Percentiles rank a stretch among this genome's conserved stretches.
Evolutionary conservation across 2,113 vertebrate genomes (phyloP).

Genomic region (Callipepla californica): DNA sequence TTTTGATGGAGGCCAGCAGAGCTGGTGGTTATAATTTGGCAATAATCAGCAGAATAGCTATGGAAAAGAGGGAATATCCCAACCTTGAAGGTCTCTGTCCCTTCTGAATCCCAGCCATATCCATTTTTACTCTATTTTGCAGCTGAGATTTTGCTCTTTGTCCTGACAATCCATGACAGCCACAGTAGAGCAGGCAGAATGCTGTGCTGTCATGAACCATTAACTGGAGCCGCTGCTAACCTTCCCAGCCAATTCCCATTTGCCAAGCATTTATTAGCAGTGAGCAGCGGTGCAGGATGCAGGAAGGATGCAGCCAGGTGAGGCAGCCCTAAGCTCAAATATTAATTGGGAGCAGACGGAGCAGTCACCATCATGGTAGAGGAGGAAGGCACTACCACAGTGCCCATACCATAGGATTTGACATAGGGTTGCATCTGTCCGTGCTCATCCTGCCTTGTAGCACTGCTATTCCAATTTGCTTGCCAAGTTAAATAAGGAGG

Average conservation of each 20-base stretch:
- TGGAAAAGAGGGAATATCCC: background rate
- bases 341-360: background rate
- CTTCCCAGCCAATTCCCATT: background rate
- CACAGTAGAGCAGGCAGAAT: background rate
- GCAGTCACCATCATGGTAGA: background rate
- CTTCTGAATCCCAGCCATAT: background rate
- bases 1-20: background rate
- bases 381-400: background rate
- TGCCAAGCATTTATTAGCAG: background rate
- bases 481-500: background rate
- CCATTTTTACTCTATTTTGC: too few species aligned
- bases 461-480: background rate
- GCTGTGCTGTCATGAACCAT: background rate
- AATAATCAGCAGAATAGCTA: background rate
- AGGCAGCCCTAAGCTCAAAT: background rate
- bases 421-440: background rate
- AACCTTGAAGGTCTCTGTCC: background rate
- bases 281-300: background rate
- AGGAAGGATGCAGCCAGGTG: background rate
- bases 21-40: background rate
- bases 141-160: background rate
- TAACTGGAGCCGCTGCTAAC: background rate
- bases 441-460: too few species aligned
- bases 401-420: background rate
- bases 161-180: background rate